Evolutionary conservation across 2,888 invertebrate genomes (phyloP), one percentile per base, ranked within the genome.

Genomic region (Scaptomyza flava): DNA sequence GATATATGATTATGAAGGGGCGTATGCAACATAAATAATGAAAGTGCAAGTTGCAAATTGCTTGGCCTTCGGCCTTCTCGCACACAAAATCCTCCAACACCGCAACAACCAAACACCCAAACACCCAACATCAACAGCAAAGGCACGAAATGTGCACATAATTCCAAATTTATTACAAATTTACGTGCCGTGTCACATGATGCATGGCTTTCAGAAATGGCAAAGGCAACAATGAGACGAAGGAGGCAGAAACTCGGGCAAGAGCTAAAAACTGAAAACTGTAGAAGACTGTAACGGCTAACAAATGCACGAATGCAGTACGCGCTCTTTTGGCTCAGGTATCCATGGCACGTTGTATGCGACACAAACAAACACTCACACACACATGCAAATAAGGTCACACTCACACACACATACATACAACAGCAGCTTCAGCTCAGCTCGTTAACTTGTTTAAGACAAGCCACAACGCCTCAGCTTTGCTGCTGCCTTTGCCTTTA

Each of bases 41-140:
- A 82, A 85, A 85, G 83, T 82, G 86, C 81, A 81, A 82, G 86
- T 82, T 82, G 83, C 78, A 82, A 82, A 82, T 82, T 73, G 76
- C 77, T 72, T 82, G 80, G 81, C 86, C 86, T 82, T 79, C 81
- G 75, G 79, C 66, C 64, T 61, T 63, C 41, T 53, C 3, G 41
- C 41, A 14, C 9, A 54, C 48, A 23, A 17, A 47, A 52, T 9
- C 57, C n/a, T 6, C 3, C 36, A 54, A 20, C 23, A 33, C 17
- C 42, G 17, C 17, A 23, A 23, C n/a, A 27, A 4, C 27, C 6
- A 31, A 27, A 11, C n/a, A 27, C 27, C 27, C 6, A 31, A 27
- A 11, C 47, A 12, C 34, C 34, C 34, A 5, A 12, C 27, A 53
- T 4, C 48, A 52, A 42, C 30, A 70, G 59, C 56, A 63, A 51